Percentiles rank a stretch among this genome's conserved stretches.
Evolutionary conservation across 1,140 invertebrate genomes (phyloP).

Genomic region (Polypedilum vanderplanki): DNA sequence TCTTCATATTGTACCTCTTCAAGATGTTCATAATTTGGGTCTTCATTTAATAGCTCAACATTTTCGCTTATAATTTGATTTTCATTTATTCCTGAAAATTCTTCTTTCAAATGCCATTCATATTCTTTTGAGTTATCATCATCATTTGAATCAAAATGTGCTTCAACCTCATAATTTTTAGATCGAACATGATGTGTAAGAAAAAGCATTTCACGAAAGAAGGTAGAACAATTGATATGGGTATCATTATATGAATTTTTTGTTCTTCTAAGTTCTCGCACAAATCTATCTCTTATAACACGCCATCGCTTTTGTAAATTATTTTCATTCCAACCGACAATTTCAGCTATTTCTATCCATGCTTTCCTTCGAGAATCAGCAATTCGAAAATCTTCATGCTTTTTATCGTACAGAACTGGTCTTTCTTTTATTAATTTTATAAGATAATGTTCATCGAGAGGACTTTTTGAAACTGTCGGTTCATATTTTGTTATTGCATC

Average conservation of each 20-base stretch:
- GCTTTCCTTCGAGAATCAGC: not conserved
- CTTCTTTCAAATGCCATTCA: not conserved
- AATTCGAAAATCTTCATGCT: slow-evolving; percentile 4
- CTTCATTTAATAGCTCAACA: too few species aligned
- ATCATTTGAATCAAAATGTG: not conserved
- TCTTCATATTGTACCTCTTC: not conserved
- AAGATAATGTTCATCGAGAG: not conserved
- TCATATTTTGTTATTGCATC: not conserved
- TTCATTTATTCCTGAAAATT: not conserved
- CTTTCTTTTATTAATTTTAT: not conserved
- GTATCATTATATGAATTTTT: not conserved
- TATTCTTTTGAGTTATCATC: not conserved
- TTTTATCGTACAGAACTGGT: not conserved
- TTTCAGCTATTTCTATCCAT: not conserved
- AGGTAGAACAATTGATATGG: not conserved
- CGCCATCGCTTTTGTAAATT: not conserved
- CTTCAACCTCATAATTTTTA: not conserved
- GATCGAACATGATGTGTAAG: not conserved
- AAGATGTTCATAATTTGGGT: not conserved
- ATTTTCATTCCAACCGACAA: not conserved
- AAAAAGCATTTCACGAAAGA: not conserved
- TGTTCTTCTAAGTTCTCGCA: not conserved
- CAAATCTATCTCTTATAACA: slow-evolving; percentile 11
- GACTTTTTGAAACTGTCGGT: not conserved
- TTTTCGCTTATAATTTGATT: not conserved